These are phyloP conservation scores for Botia almorhae DNA, from an alignment of 2,797 vertebrate genomes.

Conservation along the genomic window DNA sequence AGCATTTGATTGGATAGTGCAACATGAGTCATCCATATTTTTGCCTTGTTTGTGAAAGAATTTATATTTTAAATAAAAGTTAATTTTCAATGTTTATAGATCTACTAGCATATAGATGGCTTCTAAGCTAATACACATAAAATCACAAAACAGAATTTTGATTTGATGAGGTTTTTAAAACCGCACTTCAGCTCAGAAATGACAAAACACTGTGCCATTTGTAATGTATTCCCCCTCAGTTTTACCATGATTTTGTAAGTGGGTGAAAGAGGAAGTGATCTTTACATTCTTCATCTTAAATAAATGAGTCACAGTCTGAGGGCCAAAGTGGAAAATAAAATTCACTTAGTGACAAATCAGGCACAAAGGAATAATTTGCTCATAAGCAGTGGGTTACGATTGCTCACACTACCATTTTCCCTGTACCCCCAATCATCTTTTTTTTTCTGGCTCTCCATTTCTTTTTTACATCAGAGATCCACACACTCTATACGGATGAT, in stretches of 20 bases:
- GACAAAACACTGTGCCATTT: conserved; percentile 10
- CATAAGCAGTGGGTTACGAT: conserved; percentile 5
- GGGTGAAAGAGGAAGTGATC: conserved; percentile 20
- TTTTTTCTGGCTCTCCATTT: conserved; percentile 19
- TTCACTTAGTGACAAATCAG: conserved; percentile 43
- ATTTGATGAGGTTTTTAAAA: background rate
- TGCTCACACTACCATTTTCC: conserved; percentile 31
- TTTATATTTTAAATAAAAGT: background rate
- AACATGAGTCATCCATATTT: too few species aligned
- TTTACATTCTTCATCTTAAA: conserved; percentile 19
- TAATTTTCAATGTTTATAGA: background rate
- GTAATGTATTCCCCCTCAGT: background rate
- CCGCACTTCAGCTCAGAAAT: background rate
- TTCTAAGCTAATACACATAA: background rate
- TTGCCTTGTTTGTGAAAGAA: too few species aligned
- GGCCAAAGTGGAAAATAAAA: conserved; percentile 44
- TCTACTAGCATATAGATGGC: background rate
- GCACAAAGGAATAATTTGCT: conserved; percentile 44
- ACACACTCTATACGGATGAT: conserved; percentile 38
- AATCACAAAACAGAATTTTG: background rate
- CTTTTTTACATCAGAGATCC: conserved; percentile 36
- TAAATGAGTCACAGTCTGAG: conserved; percentile 45
- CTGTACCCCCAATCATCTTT: conserved; percentile 31
- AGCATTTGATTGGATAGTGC: too few species aligned
- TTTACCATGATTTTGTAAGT: conserved; percentile 5